Evolutionary conservation across 2,113 vertebrate genomes (phyloP).

Genomic region (Phalacrocorax carbo): DNA sequence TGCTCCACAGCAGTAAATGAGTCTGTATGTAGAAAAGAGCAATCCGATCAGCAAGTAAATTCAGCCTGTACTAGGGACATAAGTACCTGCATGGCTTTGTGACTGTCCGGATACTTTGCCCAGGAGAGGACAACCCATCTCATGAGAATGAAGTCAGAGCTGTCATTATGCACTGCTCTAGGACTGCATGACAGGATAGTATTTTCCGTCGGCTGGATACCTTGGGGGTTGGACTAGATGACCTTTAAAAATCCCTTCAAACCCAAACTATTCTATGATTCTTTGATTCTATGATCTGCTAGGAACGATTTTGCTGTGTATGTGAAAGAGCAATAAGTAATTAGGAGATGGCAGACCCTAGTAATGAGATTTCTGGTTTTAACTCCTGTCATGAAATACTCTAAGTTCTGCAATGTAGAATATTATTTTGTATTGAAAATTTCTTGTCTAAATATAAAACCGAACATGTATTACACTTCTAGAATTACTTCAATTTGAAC

Average conservation of each 20-base stretch:
- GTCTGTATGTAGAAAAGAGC: background rate
- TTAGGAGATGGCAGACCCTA: background rate
- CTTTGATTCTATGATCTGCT: background rate
- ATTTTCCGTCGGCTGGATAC: background rate
- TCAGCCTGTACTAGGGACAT: background rate
- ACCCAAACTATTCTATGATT: background rate
- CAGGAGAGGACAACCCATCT: background rate
- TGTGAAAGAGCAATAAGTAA: background rate
- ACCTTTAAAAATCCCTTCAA: background rate
- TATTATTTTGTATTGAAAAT: background rate
- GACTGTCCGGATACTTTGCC: background rate
- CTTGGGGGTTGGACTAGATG: background rate
- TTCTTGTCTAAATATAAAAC: background rate
- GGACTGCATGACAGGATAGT: no score
- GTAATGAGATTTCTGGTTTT: background rate
- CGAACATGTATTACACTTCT: background rate
- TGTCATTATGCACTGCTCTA: background rate
- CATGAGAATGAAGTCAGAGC: background rate
- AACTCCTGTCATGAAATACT: background rate
- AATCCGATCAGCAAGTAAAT: background rate
- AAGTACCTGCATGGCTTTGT: rapidly evolving
- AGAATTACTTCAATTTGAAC: background rate
- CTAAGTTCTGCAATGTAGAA: background rate
- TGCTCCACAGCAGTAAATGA: background rate
- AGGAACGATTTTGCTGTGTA: background rate